phyloP scores from a whole-genome alignment of 2,888 invertebrate species.

The Allophyes oxyacanthae region DNA sequence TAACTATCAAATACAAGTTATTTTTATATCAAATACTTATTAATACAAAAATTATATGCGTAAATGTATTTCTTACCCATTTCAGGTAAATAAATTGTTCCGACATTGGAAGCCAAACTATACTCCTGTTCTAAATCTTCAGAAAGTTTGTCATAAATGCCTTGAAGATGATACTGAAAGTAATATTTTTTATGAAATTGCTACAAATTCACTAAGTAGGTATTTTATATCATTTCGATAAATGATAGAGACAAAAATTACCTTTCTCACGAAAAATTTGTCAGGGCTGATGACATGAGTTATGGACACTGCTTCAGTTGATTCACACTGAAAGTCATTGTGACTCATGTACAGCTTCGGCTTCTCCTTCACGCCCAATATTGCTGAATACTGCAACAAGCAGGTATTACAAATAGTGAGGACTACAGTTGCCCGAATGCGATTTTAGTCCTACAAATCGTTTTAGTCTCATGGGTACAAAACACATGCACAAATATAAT shows the following conservation, averaged over 20 bases:
- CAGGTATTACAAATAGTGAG: background rate
- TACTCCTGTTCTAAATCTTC: slow-evolving; percentile 84
- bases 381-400: slow-evolving; percentile 72
- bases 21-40: no score
- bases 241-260: slow-evolving; percentile 60
- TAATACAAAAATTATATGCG: no score
- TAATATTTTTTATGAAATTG: background rate
- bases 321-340: slow-evolving; percentile 73
- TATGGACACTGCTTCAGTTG: slow-evolving; percentile 86
- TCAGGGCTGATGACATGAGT: slow-evolving; percentile 90
- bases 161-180: slow-evolving; percentile 72
- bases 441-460: no score
- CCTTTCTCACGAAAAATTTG: slow-evolving; percentile 91
- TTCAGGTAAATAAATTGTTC: slow-evolving; percentile 82
- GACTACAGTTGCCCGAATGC: background rate
- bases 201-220: background rate
- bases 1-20: no score
- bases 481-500: no score
- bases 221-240: background rate
- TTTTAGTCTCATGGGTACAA: background rate
- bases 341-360: slow-evolving; percentile 72
- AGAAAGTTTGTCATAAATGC: slow-evolving; percentile 77
- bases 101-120: slow-evolving; percentile 60
- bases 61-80: slow-evolving; percentile 76
- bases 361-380: slow-evolving; percentile 66